Base-by-base conservation (phyloP, 2,113 vertebrate species). In the Balaenoptera acutorostrata region DNA sequence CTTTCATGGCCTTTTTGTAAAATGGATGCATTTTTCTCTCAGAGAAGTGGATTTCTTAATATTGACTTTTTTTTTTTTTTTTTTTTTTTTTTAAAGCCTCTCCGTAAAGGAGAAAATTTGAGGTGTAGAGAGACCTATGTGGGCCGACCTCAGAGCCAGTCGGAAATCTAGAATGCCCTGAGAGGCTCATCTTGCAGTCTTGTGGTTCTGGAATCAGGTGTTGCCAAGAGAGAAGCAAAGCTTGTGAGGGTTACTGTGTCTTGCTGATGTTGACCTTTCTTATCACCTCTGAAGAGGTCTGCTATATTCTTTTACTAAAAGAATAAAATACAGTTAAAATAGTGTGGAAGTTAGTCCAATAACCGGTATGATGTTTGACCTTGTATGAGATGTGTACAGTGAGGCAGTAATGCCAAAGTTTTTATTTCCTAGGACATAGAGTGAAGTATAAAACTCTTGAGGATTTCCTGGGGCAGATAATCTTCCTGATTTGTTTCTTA, bases 81-180 rank as follows among this genome's bases (percentile, higher is more conserved):
- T 36, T 36, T 36, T 36, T 41, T 61, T 36, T 36, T 31, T 27
- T 44, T 55, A 41, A 57, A 78, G 71, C 33, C 18, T 61, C 57
- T 77, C 23, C 29, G 5, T 74, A 46, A 94, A 82, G 74, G 74
- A 66, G 69, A 61, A 69, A 61, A 39, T 15, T 89, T 95, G 75
- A 96, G 61, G 25, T 78, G 44, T 57, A 61, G 29, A 64, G 74
- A 95, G 49, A 96, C 77, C 46, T 93, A 17, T 12, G 15, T 64
- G 17, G 27, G 39, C 44, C 59, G 20, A 92, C 46, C 4, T 87
- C 61, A 77, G 36, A 92, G 78, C 55, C 57, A 59, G n/a, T 80
- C 64, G 71, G 87, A 93, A 96, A 93, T 78, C 75, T 96, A 78
- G 86, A 97, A 64, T 95, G 36, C 61, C 81, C 27, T 20, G 6